phyloP scores from a whole-genome alignment of 2,113 vertebrate genomes.

The Dryoscopus gambensis region DNA sequence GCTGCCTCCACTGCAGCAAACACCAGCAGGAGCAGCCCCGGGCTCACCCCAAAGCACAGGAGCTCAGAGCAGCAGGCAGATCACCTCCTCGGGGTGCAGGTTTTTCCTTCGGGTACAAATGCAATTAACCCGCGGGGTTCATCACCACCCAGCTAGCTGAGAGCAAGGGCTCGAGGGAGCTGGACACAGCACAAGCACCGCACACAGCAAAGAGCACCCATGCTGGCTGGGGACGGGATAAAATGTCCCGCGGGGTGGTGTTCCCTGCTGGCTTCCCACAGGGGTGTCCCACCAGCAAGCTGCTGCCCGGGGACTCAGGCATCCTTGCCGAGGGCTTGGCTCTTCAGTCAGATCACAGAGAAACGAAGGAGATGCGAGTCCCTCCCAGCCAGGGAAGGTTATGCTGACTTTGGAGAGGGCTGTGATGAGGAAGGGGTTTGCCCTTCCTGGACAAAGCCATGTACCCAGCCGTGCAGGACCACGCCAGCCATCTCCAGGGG shows the following conservation, averaged over 20 bases:
- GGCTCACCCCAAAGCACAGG: background rate
- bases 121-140: background rate
- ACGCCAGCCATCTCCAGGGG: accelerated
- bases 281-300: background rate
- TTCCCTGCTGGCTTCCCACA: background rate
- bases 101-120: background rate
- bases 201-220: background rate
- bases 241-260: background rate
- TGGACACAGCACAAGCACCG: background rate
- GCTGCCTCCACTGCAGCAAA: background rate
- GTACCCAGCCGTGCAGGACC: accelerated
- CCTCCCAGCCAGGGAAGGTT: background rate
- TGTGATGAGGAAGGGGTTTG: background rate
- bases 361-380: background rate
- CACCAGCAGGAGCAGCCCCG: background rate
- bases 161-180: background rate
- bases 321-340: background rate
- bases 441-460: background rate
- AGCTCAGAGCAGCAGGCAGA: background rate
- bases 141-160: background rate
- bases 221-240: accelerated
- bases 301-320: background rate
- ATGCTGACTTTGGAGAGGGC: background rate
- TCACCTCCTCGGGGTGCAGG: background rate
- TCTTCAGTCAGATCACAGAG: background rate